These are phyloP conservation scores for Pocillopora meandrina DNA, from an alignment of 92 coral and sea anemone species.

Conservation along the genomic window DNA sequence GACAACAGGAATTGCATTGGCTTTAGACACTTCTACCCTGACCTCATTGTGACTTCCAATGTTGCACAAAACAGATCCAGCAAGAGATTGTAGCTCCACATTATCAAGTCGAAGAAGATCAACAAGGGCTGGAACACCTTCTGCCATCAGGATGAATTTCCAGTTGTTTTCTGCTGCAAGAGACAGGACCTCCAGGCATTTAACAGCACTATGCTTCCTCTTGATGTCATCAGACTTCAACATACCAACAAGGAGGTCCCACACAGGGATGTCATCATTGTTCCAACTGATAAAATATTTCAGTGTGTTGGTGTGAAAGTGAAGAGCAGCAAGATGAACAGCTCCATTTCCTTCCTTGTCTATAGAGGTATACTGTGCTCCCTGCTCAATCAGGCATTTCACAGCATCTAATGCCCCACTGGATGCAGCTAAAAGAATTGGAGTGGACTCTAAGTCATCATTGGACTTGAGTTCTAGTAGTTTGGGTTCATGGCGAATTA, in stretches of 20 bases:
- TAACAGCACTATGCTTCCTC: slow-evolving; percentile 82
- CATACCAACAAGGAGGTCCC: slow-evolving; percentile 94
- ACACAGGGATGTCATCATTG: slow-evolving; percentile 80
- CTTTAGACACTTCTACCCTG: slow-evolving; percentile 77
- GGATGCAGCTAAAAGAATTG: slow-evolving; percentile 92
- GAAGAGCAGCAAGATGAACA: slow-evolving; percentile 85
- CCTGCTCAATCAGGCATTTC: slow-evolving; percentile 75
- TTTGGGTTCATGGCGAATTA: slow-evolving; percentile 77
- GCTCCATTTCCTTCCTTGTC: slow-evolving; percentile 77
- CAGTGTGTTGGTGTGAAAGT: slow-evolving; percentile 88
- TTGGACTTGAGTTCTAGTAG: slow-evolving; percentile 80
- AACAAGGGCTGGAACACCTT: slow-evolving; percentile 88
- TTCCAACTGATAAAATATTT: slow-evolving; percentile 89
- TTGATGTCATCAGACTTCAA: slow-evolving; percentile 72
- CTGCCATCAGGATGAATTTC: slow-evolving; percentile 85
- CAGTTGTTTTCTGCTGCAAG: slow-evolving; percentile 86
- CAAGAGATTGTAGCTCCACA: slow-evolving; percentile 80
- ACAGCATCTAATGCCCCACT: slow-evolving; percentile 96
- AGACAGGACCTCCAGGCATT: slow-evolving; percentile 90
- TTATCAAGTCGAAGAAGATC: slow-evolving; percentile 72
- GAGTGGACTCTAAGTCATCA: slow-evolving; percentile 76
- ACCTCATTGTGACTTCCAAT: slow-evolving; percentile 83
- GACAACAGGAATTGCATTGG: slow-evolving; percentile 79
- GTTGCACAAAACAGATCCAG: slow-evolving; percentile 93
- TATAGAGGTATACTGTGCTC: slow-evolving; percentile 62